These are phyloP conservation scores for Xanthorhoe designata DNA, from an alignment of 2,888 invertebrate species.

Conservation along the genomic window DNA sequence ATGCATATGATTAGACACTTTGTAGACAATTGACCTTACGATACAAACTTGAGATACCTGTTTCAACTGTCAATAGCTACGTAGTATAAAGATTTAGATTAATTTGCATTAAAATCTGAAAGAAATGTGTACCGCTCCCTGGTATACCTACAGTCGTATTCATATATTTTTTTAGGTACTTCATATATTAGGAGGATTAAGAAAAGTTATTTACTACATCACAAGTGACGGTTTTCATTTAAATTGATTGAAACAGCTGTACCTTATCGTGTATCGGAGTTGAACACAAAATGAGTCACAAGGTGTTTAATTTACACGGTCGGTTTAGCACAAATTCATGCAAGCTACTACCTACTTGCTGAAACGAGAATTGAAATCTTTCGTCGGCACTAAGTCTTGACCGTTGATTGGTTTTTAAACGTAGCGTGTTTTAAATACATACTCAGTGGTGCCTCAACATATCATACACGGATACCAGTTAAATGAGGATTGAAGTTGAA, in stretches of 20 bases:
- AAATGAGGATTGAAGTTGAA: conserved; percentile 51
- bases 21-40: conserved; percentile 9
- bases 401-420: neutral
- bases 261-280: conserved; percentile 6
- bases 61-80: neutral
- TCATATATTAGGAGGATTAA: too few species aligned
- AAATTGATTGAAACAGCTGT: conserved; percentile 11
- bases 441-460: neutral
- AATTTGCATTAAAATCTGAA: too few species aligned
- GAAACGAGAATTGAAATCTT: neutral
- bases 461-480: conserved; percentile 25
- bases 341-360: neutral
- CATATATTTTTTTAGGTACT: too few species aligned
- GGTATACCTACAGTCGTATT: too few species aligned
- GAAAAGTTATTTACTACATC: neutral
- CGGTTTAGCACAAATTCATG: conserved; percentile 1
- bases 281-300: conserved; percentile 12
- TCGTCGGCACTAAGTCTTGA: too few species aligned
- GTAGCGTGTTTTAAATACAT: neutral
- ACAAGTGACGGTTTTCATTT: neutral
- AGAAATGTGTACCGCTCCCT: too few species aligned
- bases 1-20: conserved; percentile 15
- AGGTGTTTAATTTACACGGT: conserved; percentile 9
- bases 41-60: neutral
- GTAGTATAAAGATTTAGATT: too few species aligned